Evolutionary conservation across 2,113 vertebrate genomes (phyloP).

Genomic region (Oncorhynchus keta): DNA sequence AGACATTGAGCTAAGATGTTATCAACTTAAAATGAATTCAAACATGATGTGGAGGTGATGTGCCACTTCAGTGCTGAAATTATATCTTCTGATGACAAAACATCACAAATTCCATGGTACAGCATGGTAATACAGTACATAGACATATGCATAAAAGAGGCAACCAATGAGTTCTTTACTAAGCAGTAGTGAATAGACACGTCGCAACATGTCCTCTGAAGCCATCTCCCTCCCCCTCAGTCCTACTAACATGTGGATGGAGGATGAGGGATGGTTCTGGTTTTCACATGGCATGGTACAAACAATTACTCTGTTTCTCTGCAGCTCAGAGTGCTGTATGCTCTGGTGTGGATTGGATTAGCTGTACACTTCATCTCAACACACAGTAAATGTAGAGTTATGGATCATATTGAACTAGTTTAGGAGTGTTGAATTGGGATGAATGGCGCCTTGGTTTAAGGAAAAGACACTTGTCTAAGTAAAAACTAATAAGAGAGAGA

Average conservation of each 20-base stretch:
- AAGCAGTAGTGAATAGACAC: constrained; percentile 21
- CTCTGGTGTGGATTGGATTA: not conserved
- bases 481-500: not conserved
- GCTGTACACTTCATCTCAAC: not conserved
- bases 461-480: not conserved
- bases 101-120: not conserved
- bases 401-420: not conserved
- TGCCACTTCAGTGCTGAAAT: not conserved
- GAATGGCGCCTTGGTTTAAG: not conserved
- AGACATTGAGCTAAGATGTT: not conserved
- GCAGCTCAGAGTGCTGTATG: not conserved
- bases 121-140: not conserved
- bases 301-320: not conserved
- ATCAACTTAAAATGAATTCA: not conserved
- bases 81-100: not conserved
- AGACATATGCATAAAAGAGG: not conserved
- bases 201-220: constrained; percentile 34
- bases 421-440: not conserved
- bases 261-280: not conserved
- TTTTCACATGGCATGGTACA: not conserved
- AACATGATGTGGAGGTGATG: not conserved
- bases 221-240: too few species aligned
- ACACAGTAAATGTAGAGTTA: not conserved
- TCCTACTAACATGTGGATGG: too few species aligned
- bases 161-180: not conserved